phyloP scores from a whole-genome alignment of 2,113 vertebrate species.

The Ciconia maguari region DNA sequence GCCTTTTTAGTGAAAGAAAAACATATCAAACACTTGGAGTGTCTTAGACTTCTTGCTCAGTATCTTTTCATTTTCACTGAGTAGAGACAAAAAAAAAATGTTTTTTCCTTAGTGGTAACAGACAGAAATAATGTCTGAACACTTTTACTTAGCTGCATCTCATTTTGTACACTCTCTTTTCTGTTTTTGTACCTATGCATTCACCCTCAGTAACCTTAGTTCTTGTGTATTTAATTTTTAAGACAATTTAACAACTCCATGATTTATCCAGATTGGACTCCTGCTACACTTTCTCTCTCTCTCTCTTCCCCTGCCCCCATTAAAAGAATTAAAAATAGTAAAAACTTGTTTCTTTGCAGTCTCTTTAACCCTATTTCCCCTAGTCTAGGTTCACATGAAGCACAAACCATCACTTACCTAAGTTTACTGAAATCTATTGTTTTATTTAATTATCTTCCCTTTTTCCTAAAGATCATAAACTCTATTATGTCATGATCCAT shows the following conservation, averaged over 20 bases:
- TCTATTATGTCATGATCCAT: neutral
- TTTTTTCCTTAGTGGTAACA: neutral
- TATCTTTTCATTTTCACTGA: neutral
- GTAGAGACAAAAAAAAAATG: neutral
- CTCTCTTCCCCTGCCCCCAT: neutral
- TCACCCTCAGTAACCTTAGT: neutral
- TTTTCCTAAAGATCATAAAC: neutral
- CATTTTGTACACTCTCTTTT: neutral
- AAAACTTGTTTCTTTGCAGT: neutral
- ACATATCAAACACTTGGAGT: neutral
- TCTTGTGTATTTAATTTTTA: neutral
- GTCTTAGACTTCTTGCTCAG: neutral
- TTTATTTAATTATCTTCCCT: neutral
- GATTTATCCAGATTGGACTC: neutral
- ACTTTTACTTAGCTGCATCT: neutral
- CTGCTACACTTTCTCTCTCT: neutral
- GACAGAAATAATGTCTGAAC: neutral
- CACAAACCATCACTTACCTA: neutral
- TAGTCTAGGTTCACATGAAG: neutral
- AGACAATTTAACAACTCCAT: neutral
- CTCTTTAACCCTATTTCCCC: neutral
- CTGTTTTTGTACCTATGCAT: neutral
- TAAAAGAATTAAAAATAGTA: neutral
- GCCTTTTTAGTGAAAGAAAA: neutral
- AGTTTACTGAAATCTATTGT: neutral